Evolutionary conservation across 1,140 invertebrate species (phyloP).

Genomic region (Agrypnia vestita): DNA sequence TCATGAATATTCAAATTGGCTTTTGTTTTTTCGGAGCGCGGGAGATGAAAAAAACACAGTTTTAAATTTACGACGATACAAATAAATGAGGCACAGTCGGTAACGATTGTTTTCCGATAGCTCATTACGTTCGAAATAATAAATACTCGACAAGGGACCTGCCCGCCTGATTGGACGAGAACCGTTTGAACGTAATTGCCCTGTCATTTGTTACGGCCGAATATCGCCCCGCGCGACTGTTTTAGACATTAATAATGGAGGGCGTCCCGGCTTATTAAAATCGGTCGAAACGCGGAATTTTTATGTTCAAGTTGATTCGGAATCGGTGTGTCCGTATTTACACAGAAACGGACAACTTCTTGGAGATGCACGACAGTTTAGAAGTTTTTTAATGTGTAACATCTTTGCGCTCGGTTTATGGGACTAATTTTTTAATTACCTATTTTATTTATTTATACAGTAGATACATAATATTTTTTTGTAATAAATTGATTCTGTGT

Average conservation of each 20-base stretch:
- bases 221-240: constrained; percentile 2
- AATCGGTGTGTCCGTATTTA: no score
- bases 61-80: constrained; percentile 24
- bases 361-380: no score
- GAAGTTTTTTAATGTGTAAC: no score
- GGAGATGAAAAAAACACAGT: constrained; percentile 2
- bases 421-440: no score
- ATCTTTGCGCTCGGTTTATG: no score
- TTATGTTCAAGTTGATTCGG: background rate
- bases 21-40: constrained; percentile 24
- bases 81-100: constrained; percentile 3
- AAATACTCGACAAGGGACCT: constrained; percentile 19
- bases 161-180: constrained; percentile 7
- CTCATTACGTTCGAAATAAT: constrained; percentile 25
- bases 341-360: no score
- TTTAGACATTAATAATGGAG: background rate
- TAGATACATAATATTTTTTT: no score
- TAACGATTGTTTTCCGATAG: constrained; percentile 21
- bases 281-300: background rate
- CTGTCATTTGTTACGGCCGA: constrained; percentile 12
- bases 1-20: constrained; percentile 34
- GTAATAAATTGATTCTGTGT: no score
- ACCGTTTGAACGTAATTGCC: background rate
- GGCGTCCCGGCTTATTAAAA: background rate
- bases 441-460: no score